Evolutionary conservation across 2,888 invertebrate genomes (phyloP).

Genomic region (Diadromus collaris): DNA sequence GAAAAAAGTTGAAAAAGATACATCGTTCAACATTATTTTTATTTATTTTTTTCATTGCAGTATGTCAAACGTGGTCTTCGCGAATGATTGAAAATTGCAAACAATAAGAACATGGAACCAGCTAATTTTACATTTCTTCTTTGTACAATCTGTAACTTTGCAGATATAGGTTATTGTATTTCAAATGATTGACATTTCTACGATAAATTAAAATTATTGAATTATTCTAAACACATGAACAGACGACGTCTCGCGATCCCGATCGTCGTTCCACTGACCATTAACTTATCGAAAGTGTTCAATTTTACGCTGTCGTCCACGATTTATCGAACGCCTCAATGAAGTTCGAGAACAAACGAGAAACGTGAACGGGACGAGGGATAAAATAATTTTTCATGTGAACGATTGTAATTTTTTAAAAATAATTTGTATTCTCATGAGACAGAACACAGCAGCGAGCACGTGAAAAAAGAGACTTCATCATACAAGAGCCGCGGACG

Average conservation of each 20-base stretch:
- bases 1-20: constrained; percentile 6
- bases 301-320: constrained; percentile 13
- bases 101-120: not conserved
- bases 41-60: constrained; percentile 29
- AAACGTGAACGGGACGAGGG: not conserved
- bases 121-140: constrained; percentile 29
- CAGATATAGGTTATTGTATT: constrained; percentile 41
- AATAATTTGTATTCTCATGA: not conserved
- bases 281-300: not conserved
- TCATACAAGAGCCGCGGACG: constrained; percentile 12
- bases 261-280: constrained; percentile 14
- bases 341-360: constrained; percentile 2
- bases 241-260: constrained; percentile 3
- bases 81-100: not conserved
- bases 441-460: constrained; percentile 1
- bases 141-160: constrained; percentile 32
- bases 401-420: constrained; percentile 11
- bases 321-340: constrained; percentile 21
- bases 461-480: constrained; percentile 13
- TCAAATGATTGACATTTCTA: constrained; percentile 43
- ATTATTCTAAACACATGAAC: constrained; percentile 18
- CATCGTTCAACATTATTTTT: constrained; percentile 22
- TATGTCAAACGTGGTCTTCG: constrained; percentile 27
- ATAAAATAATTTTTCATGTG: constrained; percentile 3
- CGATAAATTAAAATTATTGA: constrained; percentile 20